Percentiles rank a stretch among this genome's conserved stretches.
Evolutionary conservation across 2,797 vertebrate species (phyloP).

Genomic region (Mormyrops boulengeri): DNA sequence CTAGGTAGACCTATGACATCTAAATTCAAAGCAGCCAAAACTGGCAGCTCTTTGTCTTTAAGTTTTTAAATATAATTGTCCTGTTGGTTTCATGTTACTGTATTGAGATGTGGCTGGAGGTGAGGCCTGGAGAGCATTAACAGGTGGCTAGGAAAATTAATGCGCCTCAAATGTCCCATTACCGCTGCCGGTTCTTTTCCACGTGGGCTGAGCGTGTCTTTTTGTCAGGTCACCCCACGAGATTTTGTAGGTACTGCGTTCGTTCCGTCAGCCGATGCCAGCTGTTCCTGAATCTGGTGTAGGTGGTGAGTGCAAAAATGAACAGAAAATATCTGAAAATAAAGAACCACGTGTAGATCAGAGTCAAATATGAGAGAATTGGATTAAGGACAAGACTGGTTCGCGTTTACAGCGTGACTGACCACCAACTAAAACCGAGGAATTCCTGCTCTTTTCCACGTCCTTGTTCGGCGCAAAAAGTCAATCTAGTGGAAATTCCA

Average conservation of each 20-base stretch:
- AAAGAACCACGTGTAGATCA: not conserved
- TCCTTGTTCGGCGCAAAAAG: not conserved
- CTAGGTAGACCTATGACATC: not conserved
- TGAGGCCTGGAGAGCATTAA: not conserved
- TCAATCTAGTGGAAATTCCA: not conserved
- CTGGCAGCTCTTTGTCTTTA: not conserved
- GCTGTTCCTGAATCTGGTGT: not conserved
- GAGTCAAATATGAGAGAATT: not conserved
- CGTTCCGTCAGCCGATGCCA: not conserved
- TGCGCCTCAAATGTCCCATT: conserved; percentile 27
- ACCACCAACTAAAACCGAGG: not conserved
- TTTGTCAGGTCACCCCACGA: not conserved
- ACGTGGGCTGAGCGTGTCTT: conserved; percentile 47
- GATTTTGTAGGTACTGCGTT: not conserved
- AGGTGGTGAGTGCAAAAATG: not conserved
- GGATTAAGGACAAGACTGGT: not conserved
- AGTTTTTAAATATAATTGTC: not conserved
- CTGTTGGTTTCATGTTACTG: not conserved
- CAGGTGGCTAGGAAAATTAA: not conserved
- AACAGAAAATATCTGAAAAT: not conserved
- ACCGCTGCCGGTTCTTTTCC: conserved; percentile 49
- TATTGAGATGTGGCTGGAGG: not conserved
- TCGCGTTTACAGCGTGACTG: not conserved
- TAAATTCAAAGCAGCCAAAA: not conserved
- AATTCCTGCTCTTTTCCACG: not conserved